These are phyloP conservation scores for Sciurus niger DNA, from an alignment of 2,113 vertebrate genomes.

Conservation along the genomic window DNA sequence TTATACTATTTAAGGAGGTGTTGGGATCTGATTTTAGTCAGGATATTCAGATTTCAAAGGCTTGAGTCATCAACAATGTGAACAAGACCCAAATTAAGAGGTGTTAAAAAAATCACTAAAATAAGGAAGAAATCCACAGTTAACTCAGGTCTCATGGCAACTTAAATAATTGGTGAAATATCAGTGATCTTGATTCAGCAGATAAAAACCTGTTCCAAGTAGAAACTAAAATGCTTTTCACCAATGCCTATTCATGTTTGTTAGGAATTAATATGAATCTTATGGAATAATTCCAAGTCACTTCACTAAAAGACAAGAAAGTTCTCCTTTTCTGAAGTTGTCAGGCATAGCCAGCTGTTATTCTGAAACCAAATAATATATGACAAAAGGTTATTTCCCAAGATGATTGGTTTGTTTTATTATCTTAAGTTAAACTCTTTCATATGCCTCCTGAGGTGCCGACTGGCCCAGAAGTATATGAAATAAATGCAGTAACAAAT, in stretches of 20 bases:
- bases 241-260: background rate
- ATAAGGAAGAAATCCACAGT: conserved; percentile 10
- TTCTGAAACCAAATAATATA: conserved; percentile 29
- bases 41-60: conserved; percentile 34
- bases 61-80: conserved; percentile 13
- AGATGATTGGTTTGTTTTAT: conserved; percentile 50
- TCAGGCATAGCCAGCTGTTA: conserved; percentile 18
- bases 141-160: conserved; percentile 17
- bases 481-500: conserved; percentile 45
- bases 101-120: conserved; percentile 24
- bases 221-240: conserved; percentile 7
- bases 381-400: conserved; percentile 42
- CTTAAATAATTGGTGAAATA: background rate
- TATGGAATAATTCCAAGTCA: background rate
- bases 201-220: background rate
- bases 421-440: conserved; percentile 59
- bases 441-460: background rate
- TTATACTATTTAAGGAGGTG: conserved; percentile 36
- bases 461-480: conserved; percentile 35
- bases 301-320: conserved; percentile 42
- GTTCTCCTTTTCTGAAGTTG: conserved; percentile 10
- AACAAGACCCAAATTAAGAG: conserved; percentile 24
- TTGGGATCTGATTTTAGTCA: conserved; percentile 5
- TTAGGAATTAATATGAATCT: conserved; percentile 27
- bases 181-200: background rate